Base-by-base conservation (phyloP, 2,888 invertebrate genomes). In the Drosophila multiciliata region DNA sequence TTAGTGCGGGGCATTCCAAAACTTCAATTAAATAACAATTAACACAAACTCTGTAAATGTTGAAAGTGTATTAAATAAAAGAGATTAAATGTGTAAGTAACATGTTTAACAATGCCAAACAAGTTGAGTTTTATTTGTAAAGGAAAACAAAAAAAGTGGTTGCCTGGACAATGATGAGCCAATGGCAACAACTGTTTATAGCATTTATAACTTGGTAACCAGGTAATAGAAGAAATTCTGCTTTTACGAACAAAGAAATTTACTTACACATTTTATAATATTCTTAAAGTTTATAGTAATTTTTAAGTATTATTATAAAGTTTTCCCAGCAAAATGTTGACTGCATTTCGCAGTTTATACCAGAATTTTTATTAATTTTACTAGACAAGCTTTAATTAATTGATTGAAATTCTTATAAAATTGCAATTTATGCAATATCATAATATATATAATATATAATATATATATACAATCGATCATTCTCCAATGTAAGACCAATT, bases 1-100 rank as follows among this genome's bases (percentile, higher is more conserved):
- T 91, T 91, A 3, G 82, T 87, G 20, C 92, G 92, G 17, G 92
- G 92, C 93, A 93, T 93, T 65, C 36, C 68, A 48, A 75, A 68
- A 50, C 48, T 49, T 8, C 61, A 29, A 35, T 38, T 38, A 23
- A 29, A 59, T 15, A 66, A 67, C 45, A 9, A 6, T 52, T 59
- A 8, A 20, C 20, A 61, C 32, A 49, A 61, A 36, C 0, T 15
- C 5, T 36, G 36, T 11, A 60, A 63, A 45, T 53, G 26, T 58
- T 36, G 12, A 32, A 32, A 35, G 54, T 55, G 66, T 62, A 57
- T 23, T 48, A 36, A 48, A 9, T 65, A 32, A 38, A 40, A 40
- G 12, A 3, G 35, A 23, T 17, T 23, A 66, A 55, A 58, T 42
- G 50, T 42, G 33, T 45, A 29, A 55, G 33, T 7, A 32, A 58